Percentiles rank a stretch among this genome's conserved stretches.
Conservation (phyloP, 2,797 vertebrate species). For the Danio tinwini region DNA sequence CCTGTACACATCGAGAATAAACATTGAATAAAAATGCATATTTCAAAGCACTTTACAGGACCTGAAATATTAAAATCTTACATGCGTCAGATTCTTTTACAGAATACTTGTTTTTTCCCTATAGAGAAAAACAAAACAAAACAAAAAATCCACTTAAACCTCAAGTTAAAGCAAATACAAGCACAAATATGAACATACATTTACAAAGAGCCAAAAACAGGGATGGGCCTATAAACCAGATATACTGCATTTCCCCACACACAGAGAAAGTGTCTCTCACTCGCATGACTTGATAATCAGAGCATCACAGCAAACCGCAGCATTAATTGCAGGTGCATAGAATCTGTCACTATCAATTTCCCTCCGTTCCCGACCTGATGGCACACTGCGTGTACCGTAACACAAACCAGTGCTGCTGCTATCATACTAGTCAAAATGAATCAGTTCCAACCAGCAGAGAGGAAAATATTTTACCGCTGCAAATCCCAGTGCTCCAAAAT, state of each 20-base stretch:
- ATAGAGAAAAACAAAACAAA: not conserved
- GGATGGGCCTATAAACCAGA: conserved; percentile 43
- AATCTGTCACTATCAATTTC: conserved; percentile 53
- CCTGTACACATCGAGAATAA: no score
- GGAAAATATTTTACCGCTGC: conserved; percentile 15
- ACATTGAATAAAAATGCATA: no score
- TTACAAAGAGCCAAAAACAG: conserved; percentile 6
- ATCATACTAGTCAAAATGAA: conserved; percentile 29
- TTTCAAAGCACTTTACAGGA: no score
- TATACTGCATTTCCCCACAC: conserved; percentile 39
- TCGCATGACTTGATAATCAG: conserved; percentile 22
- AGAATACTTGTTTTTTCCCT: no score
- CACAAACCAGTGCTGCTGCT: conserved; percentile 1
- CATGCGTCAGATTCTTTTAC: no score
- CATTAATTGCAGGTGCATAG: conserved; percentile 52
- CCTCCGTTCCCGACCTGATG: conserved; percentile 18
- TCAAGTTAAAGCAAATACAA: conserved; percentile 41
- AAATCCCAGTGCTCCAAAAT: conserved; percentile 19
- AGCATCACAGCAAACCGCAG: conserved; percentile 15
- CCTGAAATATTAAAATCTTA: no score
- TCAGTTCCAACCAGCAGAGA: conserved; percentile 20
- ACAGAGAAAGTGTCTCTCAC: not conserved
- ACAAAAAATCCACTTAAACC: no score
- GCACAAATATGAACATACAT: conserved; percentile 15
- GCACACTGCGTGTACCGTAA: not conserved